Conservation (phyloP, 1,140 invertebrate species). For the Achatina immaculata region DNA sequence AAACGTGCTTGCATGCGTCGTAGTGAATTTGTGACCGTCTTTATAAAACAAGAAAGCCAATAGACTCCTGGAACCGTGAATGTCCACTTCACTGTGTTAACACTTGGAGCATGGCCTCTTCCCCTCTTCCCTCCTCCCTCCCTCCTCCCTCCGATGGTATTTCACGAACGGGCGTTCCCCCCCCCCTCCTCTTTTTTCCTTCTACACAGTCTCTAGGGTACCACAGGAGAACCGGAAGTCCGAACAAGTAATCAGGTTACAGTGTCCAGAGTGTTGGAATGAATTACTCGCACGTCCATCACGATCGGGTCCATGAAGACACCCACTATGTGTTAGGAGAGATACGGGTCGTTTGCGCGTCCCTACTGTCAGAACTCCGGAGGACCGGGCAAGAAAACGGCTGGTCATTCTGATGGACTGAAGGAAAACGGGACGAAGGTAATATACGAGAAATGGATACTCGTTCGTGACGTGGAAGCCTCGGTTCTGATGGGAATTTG, state of each 20-base stretch:
- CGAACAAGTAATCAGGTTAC: constrained; percentile 11
- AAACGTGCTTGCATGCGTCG: too few species aligned
- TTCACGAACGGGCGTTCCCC: too few species aligned
- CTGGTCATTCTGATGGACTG: neutral
- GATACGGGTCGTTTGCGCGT: neutral
- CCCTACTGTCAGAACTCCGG: neutral
- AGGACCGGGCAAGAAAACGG: neutral
- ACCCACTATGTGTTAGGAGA: neutral
- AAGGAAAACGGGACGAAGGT: neutral
- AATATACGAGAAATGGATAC: neutral
- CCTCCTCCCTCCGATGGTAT: too few species aligned
- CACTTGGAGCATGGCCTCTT: too few species aligned
- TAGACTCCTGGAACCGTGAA: too few species aligned
- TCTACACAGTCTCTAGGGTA: neutral
- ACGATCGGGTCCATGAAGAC: neutral
- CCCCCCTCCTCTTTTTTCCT: too few species aligned
- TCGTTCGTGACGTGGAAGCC: neutral
- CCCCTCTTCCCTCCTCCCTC: too few species aligned
- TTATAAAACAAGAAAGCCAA: too few species aligned
- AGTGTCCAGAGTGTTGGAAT: constrained; percentile 2
- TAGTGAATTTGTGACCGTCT: too few species aligned
- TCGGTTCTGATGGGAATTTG: neutral
- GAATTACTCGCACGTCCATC: neutral
- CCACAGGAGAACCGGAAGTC: constrained; percentile 1
- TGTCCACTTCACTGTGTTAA: too few species aligned